Conservation (phyloP, 1,140 invertebrate species). For the Idris sp. region DNA sequence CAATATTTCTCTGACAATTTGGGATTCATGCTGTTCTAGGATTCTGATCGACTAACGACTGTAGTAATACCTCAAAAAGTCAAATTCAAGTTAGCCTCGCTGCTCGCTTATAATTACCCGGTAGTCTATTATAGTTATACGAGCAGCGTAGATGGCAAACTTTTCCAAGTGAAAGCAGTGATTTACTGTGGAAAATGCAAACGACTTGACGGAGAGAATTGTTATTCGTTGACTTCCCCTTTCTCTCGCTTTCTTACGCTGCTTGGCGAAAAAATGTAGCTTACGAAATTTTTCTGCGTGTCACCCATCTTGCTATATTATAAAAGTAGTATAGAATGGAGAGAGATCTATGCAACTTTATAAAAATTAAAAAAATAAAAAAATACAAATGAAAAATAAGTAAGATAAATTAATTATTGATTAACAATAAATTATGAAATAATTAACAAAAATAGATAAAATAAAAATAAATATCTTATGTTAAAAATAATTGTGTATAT, state of each 20-base stretch:
- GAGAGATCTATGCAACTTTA: too few relatives aligned
- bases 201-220: conserved; percentile 60
- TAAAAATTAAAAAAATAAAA: too few relatives aligned
- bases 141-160: conserved; percentile 50
- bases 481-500: too few relatives aligned
- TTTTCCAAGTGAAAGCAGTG: conserved; percentile 57
- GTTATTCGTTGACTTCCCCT: conserved; percentile 35
- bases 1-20: too few relatives aligned
- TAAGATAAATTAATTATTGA: too few relatives aligned
- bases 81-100: conserved; percentile 48
- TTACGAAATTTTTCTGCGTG: conserved; percentile 15
- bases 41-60: conserved; percentile 43
- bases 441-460: too few relatives aligned
- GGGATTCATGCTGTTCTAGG: conserved; percentile 17
- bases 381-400: too few relatives aligned
- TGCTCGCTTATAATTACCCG: conserved; percentile 60
- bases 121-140: conserved; percentile 60
- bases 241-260: conserved; percentile 44
- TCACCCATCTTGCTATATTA: conserved; percentile 34
- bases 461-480: too few relatives aligned
- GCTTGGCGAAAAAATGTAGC: conserved; percentile 50
- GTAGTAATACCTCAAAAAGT: conserved; percentile 65
- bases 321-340: too few relatives aligned
- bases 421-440: too few relatives aligned
- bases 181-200: conserved; percentile 64